Percentiles rank a stretch among this genome's conserved stretches.
These are phyloP conservation scores for Oxyteleia sp. DNA, from an alignment of 2,888 invertebrate genomes.

Conservation along the genomic window DNA sequence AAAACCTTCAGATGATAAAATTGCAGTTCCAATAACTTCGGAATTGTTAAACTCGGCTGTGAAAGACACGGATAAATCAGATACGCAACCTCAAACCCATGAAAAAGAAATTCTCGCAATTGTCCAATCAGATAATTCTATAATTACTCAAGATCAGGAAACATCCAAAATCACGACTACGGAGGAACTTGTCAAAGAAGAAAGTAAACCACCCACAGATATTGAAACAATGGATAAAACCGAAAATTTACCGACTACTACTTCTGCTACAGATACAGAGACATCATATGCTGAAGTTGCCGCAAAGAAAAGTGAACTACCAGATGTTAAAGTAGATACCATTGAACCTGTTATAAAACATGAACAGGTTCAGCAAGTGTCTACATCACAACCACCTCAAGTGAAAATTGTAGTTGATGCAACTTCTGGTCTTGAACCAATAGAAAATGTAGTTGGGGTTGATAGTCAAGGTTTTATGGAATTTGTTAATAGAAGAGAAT, in stretches of 20 bases:
- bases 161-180: constrained; percentile 29
- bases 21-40: no score
- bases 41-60: no score
- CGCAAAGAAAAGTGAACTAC: constrained; percentile 78
- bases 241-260: not conserved
- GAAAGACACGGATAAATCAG: no score
- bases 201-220: not conserved
- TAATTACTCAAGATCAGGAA: no score
- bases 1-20: no score
- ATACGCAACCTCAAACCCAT: no score
- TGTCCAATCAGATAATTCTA: no score
- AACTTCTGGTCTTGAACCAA: constrained; percentile 80
- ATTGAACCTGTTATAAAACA: not conserved
- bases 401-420: constrained; percentile 83
- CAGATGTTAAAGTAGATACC: constrained; percentile 45
- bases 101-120: no score
- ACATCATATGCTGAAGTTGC: constrained; percentile 79
- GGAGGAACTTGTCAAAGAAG: not conserved
- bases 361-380: constrained; percentile 11
- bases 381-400: constrained; percentile 69
- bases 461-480: constrained; percentile 88
- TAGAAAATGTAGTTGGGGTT: constrained; percentile 82
- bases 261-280: constrained; percentile 38
- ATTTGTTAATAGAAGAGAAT: constrained; percentile 87
- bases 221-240: not conserved